Base-by-base conservation (phyloP, 2,888 invertebrate genomes). In the Strigamia crassipes region DNA sequence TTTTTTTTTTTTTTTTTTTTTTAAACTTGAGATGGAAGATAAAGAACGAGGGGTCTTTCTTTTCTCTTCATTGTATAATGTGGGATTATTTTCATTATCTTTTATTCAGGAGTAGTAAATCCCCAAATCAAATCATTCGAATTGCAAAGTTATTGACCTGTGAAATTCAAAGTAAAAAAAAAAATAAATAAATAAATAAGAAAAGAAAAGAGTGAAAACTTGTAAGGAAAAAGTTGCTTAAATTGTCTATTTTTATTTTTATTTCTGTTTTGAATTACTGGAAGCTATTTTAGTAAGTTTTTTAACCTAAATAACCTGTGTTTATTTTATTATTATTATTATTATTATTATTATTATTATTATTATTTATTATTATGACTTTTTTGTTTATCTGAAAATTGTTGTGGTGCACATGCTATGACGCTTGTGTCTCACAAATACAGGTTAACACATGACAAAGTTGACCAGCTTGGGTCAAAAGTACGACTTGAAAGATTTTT, bases 61-160 rank as follows among this genome's bases (percentile, higher is more conserved):
- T 27, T 27, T 27, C 27, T 27, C 3, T 27, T 27, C 27, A 38
- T 0, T 38, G 38, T 9, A 38, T 38, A 38, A 27, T 38, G 1
- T 6, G 4, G 38, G 9, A 9, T 46, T 46, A 46, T 46, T 46
- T 46, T 46, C 12, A 46, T 46, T 46, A 46, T 46, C 15, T 46
- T 46, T 46, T 46, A 46, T 46, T 46, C 46, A 46, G 15, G 15
- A 46, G 46, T 46, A 46, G 46, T 46, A 46, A 46, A 46, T 46
- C 46, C 46, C 18, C 27, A 73, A 73, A 18, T 73, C 15, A 31
- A 31, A 31, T 61, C 9, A 21, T 31, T 31, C 73, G n/a, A 5
- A 31, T 73, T 73, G 18, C 31, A 73, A 73, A 73, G 73, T 31
- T 31, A 73, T 73, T 73, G 73, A 31, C 73, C 73, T 31, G 18